phyloP scores from a whole-genome alignment of 1,140 invertebrate genomes.

The Sweltsa coloradensis region DNA sequence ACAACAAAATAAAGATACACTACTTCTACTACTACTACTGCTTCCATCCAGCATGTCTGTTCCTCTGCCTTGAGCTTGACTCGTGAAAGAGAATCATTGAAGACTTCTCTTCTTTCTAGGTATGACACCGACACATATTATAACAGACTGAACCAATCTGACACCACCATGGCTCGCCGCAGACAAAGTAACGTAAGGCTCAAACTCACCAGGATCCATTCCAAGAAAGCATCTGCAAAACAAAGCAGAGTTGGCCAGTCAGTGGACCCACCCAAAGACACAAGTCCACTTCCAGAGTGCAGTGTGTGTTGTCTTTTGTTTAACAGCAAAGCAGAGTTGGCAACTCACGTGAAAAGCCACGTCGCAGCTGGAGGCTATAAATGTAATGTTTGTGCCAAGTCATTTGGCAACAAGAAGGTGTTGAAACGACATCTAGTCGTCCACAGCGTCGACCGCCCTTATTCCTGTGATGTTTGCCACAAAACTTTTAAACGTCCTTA shows the following conservation, averaged over 20 bases:
- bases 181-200: constrained; percentile 6
- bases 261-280: too few relatives aligned
- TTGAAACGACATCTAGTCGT: constrained; percentile 34
- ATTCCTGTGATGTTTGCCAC: constrained; percentile 33
- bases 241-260: too few relatives aligned
- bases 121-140: constrained; percentile 1
- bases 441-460: constrained; percentile 34
- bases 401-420: constrained; percentile 32
- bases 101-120: constrained; percentile 12
- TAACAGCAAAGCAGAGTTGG: too few relatives aligned
- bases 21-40: neutral
- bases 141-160: neutral
- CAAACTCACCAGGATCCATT: too few relatives aligned
- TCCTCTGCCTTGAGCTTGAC: neutral
- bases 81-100: constrained; percentile 13
- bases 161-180: neutral
- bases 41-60: neutral
- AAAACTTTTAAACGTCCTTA: constrained; percentile 33
- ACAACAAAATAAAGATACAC: too few relatives aligned
- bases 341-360: too few relatives aligned
- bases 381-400: constrained; percentile 20
- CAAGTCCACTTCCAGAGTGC: too few relatives aligned
- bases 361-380: too few relatives aligned
- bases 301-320: too few relatives aligned
- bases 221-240: too few relatives aligned